These are phyloP conservation scores for Forficula auricularia DNA, from an alignment of 1,140 invertebrate species.

Conservation along the genomic window DNA sequence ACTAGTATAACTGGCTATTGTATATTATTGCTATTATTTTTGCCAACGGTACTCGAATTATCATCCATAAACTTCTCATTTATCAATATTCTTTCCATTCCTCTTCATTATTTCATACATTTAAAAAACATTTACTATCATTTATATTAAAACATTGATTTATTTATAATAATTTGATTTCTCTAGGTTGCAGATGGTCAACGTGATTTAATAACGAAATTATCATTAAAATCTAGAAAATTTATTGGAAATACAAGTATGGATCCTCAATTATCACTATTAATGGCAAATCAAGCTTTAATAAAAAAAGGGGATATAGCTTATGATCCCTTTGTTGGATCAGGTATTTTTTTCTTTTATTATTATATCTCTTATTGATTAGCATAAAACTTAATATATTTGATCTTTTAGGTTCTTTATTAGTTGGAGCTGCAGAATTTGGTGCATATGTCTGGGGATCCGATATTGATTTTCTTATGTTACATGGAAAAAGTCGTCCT, in stretches of 20 bases:
- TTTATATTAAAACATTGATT: slow-evolving; percentile 4
- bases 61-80: too few species aligned
- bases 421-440: slow-evolving; percentile 79
- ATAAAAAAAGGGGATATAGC: slow-evolving; percentile 55
- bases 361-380: slow-evolving; percentile 85
- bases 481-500: slow-evolving; percentile 71
- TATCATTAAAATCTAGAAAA: slow-evolving; percentile 73
- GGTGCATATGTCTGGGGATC: slow-evolving; percentile 77
- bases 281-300: slow-evolving; percentile 87
- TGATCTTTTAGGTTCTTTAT: slow-evolving; percentile 45
- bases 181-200: slow-evolving; percentile 61
- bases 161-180: slow-evolving; percentile 10
- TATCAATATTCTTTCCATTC: too few species aligned
- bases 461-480: slow-evolving; percentile 85
- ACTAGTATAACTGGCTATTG: too few species aligned
- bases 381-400: slow-evolving; percentile 43
- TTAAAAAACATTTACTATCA: slow-evolving; percentile 1
- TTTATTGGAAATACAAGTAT: slow-evolving; percentile 96
- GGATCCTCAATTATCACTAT: slow-evolving; percentile 78
- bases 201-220: slow-evolving; percentile 53
- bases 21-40: too few species aligned
- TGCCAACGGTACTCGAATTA: too few species aligned
- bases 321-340: slow-evolving; percentile 89
- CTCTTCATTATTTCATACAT: slow-evolving; percentile 5
- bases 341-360: slow-evolving; percentile 30